A percentile compares a stretch with the other conserved stretches of the same genome.
Conservation (phyloP, 2,797 vertebrate species). For the Mormyrus proboscirostris region DNA sequence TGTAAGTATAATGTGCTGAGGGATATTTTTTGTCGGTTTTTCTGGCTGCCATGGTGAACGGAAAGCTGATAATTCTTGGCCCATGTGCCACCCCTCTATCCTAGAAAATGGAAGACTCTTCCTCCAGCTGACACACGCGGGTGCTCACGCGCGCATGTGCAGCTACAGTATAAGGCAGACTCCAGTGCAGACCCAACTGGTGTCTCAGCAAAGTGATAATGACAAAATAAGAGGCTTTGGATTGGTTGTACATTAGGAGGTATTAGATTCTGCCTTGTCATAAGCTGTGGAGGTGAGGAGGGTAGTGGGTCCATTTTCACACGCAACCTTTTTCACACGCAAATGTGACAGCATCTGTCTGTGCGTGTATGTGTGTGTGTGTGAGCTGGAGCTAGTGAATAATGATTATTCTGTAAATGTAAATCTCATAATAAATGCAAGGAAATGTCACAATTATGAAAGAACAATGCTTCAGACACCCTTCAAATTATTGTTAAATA, state of each 20-base stretch:
- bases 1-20: not conserved
- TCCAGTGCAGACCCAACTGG: not conserved
- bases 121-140: not conserved
- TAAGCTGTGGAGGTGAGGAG: not conserved
- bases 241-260: not conserved
- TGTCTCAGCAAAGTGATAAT: not conserved
- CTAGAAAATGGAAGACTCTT: not conserved
- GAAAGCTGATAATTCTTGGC: not conserved
- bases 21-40: not conserved
- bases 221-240: not conserved
- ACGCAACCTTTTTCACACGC: not conserved
- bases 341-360: not conserved
- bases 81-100: not conserved
- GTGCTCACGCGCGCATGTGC: not conserved
- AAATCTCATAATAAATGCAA: conserved; percentile 1
- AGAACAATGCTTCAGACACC: not conserved
- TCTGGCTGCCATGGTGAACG: not conserved
- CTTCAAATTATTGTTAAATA: not conserved
- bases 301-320: not conserved
- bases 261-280: not conserved
- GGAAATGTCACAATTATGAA: not conserved
- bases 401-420: not conserved
- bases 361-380: not conserved
- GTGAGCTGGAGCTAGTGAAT: not conserved
- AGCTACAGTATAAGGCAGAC: not conserved